Evolutionary conservation across 2,888 invertebrate species (phyloP).

Genomic region (Helleia helle): DNA sequence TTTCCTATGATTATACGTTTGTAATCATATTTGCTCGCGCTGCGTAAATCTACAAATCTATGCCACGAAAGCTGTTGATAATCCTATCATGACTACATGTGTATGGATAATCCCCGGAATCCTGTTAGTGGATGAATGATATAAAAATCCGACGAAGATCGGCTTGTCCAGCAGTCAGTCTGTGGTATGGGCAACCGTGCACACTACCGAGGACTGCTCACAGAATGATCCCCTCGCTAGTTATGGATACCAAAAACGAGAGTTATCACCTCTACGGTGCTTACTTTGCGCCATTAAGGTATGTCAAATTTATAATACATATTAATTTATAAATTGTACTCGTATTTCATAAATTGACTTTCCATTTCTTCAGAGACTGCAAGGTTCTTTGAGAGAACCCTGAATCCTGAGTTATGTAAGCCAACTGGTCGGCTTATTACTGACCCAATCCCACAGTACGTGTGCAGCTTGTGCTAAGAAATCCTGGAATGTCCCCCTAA

Average conservation of each 20-base stretch:
- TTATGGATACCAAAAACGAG: slow-evolving; percentile 53
- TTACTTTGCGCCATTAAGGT: slow-evolving; percentile 60
- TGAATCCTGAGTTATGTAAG: no score
- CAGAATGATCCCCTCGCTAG: slow-evolving; percentile 27
- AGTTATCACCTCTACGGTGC: slow-evolving; percentile 45
- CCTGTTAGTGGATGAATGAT: slow-evolving; percentile 45
- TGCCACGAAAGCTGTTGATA: slow-evolving; percentile 48
- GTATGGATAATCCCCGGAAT: slow-evolving; percentile 57
- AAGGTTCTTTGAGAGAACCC: no score
- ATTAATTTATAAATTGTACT: no score
- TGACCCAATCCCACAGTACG: no score
- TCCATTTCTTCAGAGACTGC: no score
- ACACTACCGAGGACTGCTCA: slow-evolving; percentile 69
- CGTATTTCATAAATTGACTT: no score
- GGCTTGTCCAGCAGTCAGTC: slow-evolving; percentile 56
- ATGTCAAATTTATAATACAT: slow-evolving; percentile 22
- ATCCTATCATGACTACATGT: slow-evolving; percentile 55
- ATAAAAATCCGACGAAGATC: slow-evolving; percentile 38
- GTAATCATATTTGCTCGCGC: slow-evolving; percentile 21
- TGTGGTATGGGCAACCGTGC: slow-evolving; percentile 46
- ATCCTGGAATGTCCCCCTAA: no score
- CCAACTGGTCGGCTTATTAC: no score
- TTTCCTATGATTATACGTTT: slow-evolving; percentile 26
- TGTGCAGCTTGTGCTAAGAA: no score
- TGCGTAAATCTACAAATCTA: slow-evolving; percentile 46